phyloP scores from a whole-genome alignment of 2,113 vertebrate species.

The Ptilonorhynchus violaceus region DNA sequence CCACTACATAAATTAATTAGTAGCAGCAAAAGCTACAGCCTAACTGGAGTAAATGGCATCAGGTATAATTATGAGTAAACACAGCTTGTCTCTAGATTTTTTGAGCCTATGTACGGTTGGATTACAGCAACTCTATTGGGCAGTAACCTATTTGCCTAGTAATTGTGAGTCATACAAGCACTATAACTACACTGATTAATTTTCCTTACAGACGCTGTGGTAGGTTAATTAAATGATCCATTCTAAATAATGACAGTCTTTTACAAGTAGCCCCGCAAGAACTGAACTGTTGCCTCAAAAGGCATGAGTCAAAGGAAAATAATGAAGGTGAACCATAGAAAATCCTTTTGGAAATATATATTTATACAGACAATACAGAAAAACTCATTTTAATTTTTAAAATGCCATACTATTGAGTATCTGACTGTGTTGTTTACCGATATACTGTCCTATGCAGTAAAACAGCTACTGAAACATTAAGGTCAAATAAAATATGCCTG shows the following conservation, averaged over 20 bases:
- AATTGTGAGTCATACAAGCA: constrained; percentile 65
- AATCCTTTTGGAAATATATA: background rate
- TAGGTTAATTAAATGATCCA: constrained; percentile 74
- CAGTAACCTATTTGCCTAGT: constrained; percentile 63
- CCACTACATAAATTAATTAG: constrained; percentile 63
- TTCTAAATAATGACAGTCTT: constrained; percentile 65
- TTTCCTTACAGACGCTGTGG: constrained; percentile 62
- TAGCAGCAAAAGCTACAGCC: background rate
- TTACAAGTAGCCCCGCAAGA: constrained; percentile 61
- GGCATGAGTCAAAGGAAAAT: constrained; percentile 20
- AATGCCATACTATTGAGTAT: background rate
- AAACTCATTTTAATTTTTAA: background rate
- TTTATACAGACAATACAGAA: background rate
- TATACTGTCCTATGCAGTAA: background rate
- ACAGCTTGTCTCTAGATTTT: constrained; percentile 63
- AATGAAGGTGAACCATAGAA: constrained; percentile 34
- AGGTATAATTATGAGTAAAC: constrained; percentile 63
- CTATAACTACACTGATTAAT: constrained; percentile 73
- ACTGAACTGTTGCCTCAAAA: constrained; percentile 45
- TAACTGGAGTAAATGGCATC: constrained; percentile 28
- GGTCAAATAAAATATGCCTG: background rate
- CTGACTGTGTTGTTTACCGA: background rate
- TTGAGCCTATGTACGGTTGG: constrained; percentile 26
- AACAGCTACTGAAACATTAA: background rate
- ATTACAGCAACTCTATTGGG: constrained; percentile 57